Base-by-base conservation (phyloP, 2,888 invertebrate genomes). In the Onchidella celtica region DNA sequence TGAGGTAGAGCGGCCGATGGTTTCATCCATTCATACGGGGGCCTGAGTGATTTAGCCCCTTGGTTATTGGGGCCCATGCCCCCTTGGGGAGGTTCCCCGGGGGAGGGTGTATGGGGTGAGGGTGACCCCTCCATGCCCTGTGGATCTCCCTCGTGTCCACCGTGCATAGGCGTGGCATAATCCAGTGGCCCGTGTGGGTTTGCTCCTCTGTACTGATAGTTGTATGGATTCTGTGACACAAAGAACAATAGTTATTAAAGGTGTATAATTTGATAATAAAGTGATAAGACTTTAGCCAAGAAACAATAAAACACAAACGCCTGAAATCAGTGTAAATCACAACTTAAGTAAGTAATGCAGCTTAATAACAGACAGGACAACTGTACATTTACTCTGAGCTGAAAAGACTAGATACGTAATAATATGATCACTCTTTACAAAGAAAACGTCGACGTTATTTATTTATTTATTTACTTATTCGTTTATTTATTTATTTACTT, bases 11-110 rank as follows among this genome's bases (percentile, higher is more conserved):
- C 74, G 68, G 90, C 88, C 3, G 90, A 88, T 59, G 89, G 89
- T 86, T 91, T 91, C 91, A 92, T 92, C 91, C 91, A 92, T 78
- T 91, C 91, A 79, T 88, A 92, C 0, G 91, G 90, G 4, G 89
- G 87, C 70, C 91, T 79, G 32, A 90, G 85, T 36, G 89, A 88
- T 73, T 90, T 90, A 85, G 88, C 87, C 3, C 88, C 87, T 21
- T 87, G 74, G 17, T 87, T 86, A 4, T 86, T 87, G 21, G 88
- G 80, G 9, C 87, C 86, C 66, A 38, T 63, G 3, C 66, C 68
- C 27, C 68, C 55, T 21, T 85, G 84, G 0, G 85, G 84, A 27
- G 87, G 83, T 57, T 85, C 85, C 1, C 86, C 85, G 1, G 88
- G 88, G 1, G 88, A 88, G 6, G 86, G 85, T 32, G 81, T 78